Evolutionary conservation across 2,797 vertebrate species (phyloP), one percentile per base, ranked within the genome.

Genomic region (Etheostoma nigrum): DNA sequence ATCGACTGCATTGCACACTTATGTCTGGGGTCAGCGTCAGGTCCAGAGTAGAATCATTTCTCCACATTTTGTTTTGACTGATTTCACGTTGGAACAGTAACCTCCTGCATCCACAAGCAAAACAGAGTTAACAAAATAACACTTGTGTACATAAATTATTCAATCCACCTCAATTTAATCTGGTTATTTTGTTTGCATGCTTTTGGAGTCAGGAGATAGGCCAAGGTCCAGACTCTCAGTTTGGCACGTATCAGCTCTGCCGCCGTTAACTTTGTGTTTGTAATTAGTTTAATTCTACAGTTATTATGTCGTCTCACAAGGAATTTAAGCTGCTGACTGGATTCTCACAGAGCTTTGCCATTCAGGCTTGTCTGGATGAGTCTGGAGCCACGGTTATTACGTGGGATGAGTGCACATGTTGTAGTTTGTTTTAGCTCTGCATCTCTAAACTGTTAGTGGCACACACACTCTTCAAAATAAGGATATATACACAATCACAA

Each of bases 231-330:
- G 85, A 75, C 86, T 88, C 85, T 81, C 68, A 75, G 78, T 78
- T 80, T 80, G 81, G 81, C 81, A 64, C 36, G 21, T 27, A 70
- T 30, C 44, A 2, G 15, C 48, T 10, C 69, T 36, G 73, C 80
- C 62, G 72, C 86, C 25, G 47, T 59, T 81, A 55, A 79, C 80
- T 76, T 79, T 82, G 82, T 87, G 86, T 87, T 91, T 88, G 82
- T 86, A 89, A 91, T 91, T 89, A 84, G 84, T 89, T 90, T 90
- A 89, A 91, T 92, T 91, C 82, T 85, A 74, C 80, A 60, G 86
- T 89, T 86, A 91, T 91, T 91, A 91, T 88, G 78, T 63, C 36
- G 74, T 86, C 81, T 81, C 82, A 47, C 72, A 90, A 86, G 85
- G 83, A 81, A 74, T 85, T 83, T 74, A 66, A 77, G 80, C 81